These are phyloP conservation scores for Falco concolor DNA, from an alignment of 2,797 vertebrate genomes.

Conservation along the genomic window DNA sequence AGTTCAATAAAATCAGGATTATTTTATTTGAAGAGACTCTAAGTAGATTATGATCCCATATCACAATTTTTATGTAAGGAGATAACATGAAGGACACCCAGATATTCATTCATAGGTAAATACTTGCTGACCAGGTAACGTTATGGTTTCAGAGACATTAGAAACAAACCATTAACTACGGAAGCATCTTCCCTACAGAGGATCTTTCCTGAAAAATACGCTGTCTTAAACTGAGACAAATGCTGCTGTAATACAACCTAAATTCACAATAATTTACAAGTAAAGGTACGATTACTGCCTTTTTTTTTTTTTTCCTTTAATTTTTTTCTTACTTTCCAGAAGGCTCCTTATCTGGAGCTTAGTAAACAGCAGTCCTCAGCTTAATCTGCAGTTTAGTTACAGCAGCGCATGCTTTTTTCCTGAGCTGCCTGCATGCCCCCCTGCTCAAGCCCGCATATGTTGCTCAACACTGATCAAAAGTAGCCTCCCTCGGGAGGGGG, in stretches of 20 bases:
- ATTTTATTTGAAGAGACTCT: neutral
- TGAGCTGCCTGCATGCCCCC: neutral
- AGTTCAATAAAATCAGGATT: neutral
- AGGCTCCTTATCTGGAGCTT: conserved; percentile 43
- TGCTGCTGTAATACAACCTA: neutral
- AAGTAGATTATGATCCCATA: neutral
- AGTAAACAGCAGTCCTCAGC: conserved; percentile 40
- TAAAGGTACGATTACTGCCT: neutral
- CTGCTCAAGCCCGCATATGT: conserved; percentile 45
- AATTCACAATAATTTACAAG: neutral
- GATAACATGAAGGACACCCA: neutral
- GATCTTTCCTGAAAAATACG: neutral
- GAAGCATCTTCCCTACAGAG: neutral
- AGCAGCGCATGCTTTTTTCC: neutral
- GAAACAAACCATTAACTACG: conserved; percentile 23
- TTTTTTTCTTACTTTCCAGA: conserved; percentile 27
- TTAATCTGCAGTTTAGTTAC: conserved; percentile 53
- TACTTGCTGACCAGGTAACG: neutral
- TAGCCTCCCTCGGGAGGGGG: neutral
- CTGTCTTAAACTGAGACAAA: neutral
- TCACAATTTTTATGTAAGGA: neutral
- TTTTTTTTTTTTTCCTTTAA: neutral
- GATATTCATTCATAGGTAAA: neutral
- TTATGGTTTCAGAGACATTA: conserved; percentile 22
- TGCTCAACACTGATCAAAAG: conserved; percentile 39